Evolutionary conservation across 2,113 vertebrate species (phyloP).

Genomic region (Burhinus bistriatus): DNA sequence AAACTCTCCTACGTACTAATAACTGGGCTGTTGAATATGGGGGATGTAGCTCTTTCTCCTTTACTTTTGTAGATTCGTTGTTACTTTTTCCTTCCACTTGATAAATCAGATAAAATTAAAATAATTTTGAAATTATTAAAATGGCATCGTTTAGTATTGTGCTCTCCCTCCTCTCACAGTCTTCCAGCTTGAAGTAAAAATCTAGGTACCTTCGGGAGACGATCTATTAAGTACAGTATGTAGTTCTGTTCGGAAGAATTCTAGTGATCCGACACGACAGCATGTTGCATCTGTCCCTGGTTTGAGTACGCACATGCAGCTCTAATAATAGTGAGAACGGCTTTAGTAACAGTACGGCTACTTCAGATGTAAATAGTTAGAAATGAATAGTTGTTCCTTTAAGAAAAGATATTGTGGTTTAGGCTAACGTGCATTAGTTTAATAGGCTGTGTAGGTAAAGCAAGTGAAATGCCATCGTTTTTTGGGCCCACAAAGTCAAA

Average conservation of each 20-base stretch:
- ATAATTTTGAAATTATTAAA: not conserved
- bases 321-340: not conserved
- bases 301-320: not conserved
- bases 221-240: not conserved
- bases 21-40: not conserved
- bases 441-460: not conserved
- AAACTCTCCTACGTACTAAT: not conserved
- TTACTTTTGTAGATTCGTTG: not conserved
- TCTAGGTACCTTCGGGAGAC: not conserved
- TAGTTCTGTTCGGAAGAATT: not conserved
- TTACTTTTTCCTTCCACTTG: not conserved
- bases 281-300: not conserved
- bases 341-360: not conserved
- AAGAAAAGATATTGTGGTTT: not conserved
- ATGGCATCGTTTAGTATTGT: not conserved
- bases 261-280: accelerated
- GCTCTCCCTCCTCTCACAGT: not conserved
- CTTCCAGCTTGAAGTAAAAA: not conserved
- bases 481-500: not conserved
- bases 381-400: not conserved
- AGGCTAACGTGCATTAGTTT: not conserved
- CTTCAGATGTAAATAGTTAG: not conserved
- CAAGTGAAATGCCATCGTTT: accelerated
- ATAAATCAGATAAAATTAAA: not conserved
- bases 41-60: not conserved